These are phyloP conservation scores for Eira barbara DNA, from an alignment of 2,113 vertebrate species.

Conservation along the genomic window DNA sequence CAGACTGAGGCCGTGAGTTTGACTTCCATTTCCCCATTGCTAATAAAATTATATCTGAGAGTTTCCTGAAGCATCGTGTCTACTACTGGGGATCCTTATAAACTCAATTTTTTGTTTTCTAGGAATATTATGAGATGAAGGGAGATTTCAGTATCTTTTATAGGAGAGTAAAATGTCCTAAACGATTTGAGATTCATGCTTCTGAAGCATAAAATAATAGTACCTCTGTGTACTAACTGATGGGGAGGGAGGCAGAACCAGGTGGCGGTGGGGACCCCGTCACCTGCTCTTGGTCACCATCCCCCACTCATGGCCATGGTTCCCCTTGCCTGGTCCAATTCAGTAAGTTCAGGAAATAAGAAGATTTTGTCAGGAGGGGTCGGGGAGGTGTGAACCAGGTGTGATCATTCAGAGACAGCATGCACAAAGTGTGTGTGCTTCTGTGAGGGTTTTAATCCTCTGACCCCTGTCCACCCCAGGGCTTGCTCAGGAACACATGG, in stretches of 20 bases:
- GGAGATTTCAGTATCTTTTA: not conserved
- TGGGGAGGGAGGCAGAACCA: not conserved
- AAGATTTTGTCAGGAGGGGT: accelerated
- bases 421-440: accelerated
- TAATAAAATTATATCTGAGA: not conserved
- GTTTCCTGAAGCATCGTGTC: not conserved
- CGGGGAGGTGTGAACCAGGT: accelerated
- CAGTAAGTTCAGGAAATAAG: not conserved
- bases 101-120: not conserved
- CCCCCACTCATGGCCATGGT: accelerated
- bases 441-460: not conserved
- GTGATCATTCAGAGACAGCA: accelerated
- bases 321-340: too few relatives aligned
- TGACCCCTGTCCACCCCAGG: too few relatives aligned
- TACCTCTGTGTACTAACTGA: not conserved
- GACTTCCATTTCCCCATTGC: not conserved
- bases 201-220: not conserved
- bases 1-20: too few relatives aligned
- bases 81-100: not conserved
- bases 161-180: not conserved
- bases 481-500: not conserved
- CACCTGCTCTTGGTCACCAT: accelerated
- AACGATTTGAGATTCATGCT: not conserved
- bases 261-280: accelerated
- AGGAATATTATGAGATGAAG: not conserved